Evolutionary conservation across 2,113 vertebrate species (phyloP).

Genomic region (Rhabdomys dilectus): DNA sequence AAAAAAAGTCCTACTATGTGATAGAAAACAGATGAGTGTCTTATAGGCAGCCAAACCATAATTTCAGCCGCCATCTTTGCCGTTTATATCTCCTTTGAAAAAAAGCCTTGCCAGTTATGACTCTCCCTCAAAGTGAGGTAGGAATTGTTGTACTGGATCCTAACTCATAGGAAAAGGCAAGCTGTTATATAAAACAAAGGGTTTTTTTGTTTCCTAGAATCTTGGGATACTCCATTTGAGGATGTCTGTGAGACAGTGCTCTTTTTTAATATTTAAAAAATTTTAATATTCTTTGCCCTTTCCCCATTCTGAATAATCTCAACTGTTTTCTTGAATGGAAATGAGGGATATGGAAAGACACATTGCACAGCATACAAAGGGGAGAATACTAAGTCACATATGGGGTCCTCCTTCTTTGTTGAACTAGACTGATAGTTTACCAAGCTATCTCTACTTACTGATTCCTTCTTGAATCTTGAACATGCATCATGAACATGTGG

Average conservation of each 20-base stretch:
- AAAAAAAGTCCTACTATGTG: neutral
- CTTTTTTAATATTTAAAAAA: neutral
- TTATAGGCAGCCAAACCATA: neutral
- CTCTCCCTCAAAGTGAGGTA: constrained; percentile 1
- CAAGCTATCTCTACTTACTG: neutral
- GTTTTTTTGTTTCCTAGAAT: constrained; percentile 6
- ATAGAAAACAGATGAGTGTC: neutral
- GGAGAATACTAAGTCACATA: neutral
- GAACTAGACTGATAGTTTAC: neutral
- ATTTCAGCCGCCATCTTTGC: neutral
- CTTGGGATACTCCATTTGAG: neutral
- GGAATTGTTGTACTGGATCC: neutral
- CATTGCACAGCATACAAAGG: neutral
- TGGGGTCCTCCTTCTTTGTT: neutral
- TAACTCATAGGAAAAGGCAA: neutral
- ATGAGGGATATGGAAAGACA: neutral
- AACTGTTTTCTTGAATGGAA: neutral
- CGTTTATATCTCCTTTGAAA: neutral
- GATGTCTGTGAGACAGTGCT: neutral
- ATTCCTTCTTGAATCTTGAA: neutral
- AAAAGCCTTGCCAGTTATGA: neutral
- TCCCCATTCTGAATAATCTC: neutral
- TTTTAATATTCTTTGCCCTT: neutral
- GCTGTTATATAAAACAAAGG: neutral
- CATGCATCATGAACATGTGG: neutral